Percentiles rank a stretch among this genome's conserved stretches.
Conservation (phyloP, 2,888 invertebrate genomes). For the Apoderus coryli region DNA sequence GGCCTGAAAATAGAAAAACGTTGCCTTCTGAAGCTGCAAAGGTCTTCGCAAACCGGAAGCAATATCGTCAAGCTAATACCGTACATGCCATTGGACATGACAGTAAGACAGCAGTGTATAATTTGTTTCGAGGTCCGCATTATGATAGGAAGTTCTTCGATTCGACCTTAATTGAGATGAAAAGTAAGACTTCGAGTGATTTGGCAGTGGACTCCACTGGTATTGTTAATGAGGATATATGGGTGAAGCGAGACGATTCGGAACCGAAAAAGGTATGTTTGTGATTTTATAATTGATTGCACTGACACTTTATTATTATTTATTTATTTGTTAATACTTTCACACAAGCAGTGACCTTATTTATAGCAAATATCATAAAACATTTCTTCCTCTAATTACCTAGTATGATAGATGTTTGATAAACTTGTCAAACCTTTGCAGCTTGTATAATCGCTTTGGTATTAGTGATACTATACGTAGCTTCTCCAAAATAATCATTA, state of each 20-base stretch:
- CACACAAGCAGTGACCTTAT: too few relatives aligned
- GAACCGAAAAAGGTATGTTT: slow-evolving; percentile 41
- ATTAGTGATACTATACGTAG: too few relatives aligned
- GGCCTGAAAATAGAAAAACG: slow-evolving; percentile 30
- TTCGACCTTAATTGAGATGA: slow-evolving; percentile 67
- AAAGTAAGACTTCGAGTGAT: slow-evolving; percentile 51
- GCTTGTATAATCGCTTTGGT: too few relatives aligned
- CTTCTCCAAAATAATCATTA: too few relatives aligned
- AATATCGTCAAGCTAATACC: slow-evolving; percentile 45
- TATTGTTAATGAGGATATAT: slow-evolving; percentile 46
- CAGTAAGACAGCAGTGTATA: slow-evolving; percentile 44
- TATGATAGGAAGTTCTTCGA: slow-evolving; percentile 70
- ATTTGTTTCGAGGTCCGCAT: slow-evolving; percentile 51
- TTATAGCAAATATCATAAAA: too few relatives aligned
- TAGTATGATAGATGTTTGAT: too few relatives aligned
- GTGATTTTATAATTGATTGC: too few relatives aligned
- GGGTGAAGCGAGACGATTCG: slow-evolving; percentile 46
- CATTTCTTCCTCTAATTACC: too few relatives aligned
- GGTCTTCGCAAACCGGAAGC: slow-evolving; percentile 34
- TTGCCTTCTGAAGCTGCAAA: slow-evolving; percentile 34
- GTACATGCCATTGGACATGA: slow-evolving; percentile 44
- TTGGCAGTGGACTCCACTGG: slow-evolving; percentile 42
- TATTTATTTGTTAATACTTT: too few relatives aligned
- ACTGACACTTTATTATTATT: too few relatives aligned
- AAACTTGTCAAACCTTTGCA: too few relatives aligned